phyloP scores from a whole-genome alignment of 2,888 invertebrate genomes.

The Quadroppia sp. region DNA sequence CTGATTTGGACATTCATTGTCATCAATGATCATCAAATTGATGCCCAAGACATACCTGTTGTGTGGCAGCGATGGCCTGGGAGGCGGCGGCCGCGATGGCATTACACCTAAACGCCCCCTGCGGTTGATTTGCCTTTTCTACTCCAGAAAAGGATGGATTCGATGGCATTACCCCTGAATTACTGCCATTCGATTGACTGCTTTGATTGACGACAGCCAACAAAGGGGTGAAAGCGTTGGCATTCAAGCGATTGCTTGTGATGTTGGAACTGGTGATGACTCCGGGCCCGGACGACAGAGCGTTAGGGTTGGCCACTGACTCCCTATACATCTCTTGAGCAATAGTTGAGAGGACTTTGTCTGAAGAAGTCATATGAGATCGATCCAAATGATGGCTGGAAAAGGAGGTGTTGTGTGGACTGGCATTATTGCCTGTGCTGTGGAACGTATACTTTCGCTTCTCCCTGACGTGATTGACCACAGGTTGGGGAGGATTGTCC shows the following conservation, averaged over 20 bases:
- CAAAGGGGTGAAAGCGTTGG: slow-evolving; percentile 1
- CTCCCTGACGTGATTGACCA: slow-evolving; percentile 40
- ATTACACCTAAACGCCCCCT: slow-evolving; percentile 15
- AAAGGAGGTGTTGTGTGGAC: background rate
- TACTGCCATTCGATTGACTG: slow-evolving; percentile 11
- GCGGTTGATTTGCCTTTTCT: background rate
- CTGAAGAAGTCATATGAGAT: background rate
- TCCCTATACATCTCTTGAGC: background rate
- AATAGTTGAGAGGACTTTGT: slow-evolving; percentile 25
- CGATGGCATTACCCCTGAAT: background rate
- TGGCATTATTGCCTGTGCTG: slow-evolving; percentile 26
- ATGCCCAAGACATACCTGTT: slow-evolving; percentile 61
- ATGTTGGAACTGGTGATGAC: slow-evolving; percentile 5
- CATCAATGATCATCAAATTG: background rate
- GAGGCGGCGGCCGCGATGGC: slow-evolving; percentile 91
- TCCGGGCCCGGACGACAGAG: background rate
- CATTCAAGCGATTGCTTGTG: background rate
- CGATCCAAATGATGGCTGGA: background rate
- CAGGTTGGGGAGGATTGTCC: slow-evolving; percentile 59
- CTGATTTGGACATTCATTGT: slow-evolving; percentile 54
- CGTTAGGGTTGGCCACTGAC: background rate
- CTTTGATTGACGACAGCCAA: background rate
- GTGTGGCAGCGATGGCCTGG: slow-evolving; percentile 92
- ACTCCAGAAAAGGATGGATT: background rate
- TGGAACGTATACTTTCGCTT: slow-evolving; percentile 34